Conservation (phyloP, 2,113 vertebrate genomes). For the Hippocampus abdominalis region DNA sequence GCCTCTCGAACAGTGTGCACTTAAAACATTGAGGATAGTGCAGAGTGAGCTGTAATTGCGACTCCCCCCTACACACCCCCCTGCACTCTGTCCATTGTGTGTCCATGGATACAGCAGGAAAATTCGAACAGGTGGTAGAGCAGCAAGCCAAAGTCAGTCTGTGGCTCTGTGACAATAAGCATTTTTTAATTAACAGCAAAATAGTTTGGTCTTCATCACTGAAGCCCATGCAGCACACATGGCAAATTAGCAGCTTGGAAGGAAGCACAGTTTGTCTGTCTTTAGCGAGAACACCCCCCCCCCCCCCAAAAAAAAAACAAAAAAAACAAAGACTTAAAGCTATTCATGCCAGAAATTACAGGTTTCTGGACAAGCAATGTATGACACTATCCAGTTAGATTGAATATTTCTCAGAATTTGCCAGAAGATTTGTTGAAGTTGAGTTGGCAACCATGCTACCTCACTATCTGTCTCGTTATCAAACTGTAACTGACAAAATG, state of each 20-base stretch:
- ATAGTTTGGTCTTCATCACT: slow-evolving; percentile 8
- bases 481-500: too few species aligned
- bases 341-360: slow-evolving; percentile 34
- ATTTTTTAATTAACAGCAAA: slow-evolving; percentile 40
- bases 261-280: slow-evolving; percentile 6
- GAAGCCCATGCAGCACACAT: slow-evolving; percentile 5
- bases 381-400: slow-evolving; percentile 31
- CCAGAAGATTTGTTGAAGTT: slow-evolving; percentile 38
- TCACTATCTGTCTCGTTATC: too few species aligned
- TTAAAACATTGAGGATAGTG: slow-evolving; percentile 30
- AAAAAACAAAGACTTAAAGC: slow-evolving; percentile 8
- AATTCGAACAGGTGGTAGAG: slow-evolving; percentile 43
- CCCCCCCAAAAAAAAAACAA: not conserved
- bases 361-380: slow-evolving; percentile 31
- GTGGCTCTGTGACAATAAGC: slow-evolving; percentile 40
- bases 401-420: slow-evolving; percentile 28
- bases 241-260: slow-evolving; percentile 13
- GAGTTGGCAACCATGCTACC: not conserved
- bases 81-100: slow-evolving; percentile 24
- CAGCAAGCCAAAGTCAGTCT: slow-evolving; percentile 31
- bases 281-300: not conserved
- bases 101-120: slow-evolving; percentile 23
- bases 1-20: slow-evolving; percentile 10
- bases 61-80: slow-evolving; percentile 4
- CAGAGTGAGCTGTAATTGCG: slow-evolving; percentile 38